phyloP scores from a whole-genome alignment of 2,888 invertebrate species.

The Neoscelio sp. region DNA sequence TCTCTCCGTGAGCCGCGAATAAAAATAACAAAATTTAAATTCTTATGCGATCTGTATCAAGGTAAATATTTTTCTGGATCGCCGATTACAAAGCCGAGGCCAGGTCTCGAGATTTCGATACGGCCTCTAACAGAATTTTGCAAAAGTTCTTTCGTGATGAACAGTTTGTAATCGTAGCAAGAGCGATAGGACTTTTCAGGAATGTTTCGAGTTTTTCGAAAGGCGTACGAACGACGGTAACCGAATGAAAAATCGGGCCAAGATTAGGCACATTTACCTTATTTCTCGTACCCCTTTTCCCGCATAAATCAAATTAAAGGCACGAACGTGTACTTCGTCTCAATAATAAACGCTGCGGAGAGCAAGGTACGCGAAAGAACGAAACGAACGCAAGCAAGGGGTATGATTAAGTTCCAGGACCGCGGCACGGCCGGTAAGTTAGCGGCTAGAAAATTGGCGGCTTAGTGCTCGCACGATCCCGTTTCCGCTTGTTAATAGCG shows the following conservation, averaged over 20 bases:
- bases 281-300: slow-evolving; percentile 22
- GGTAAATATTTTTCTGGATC: no score
- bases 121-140: no score
- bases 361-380: not conserved
- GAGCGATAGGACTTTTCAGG: no score
- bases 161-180: no score
- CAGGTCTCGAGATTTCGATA: no score
- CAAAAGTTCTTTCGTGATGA: no score
- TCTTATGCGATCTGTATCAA: no score
- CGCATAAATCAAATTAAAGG: slow-evolving; percentile 2
- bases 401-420: slow-evolving; percentile 39
- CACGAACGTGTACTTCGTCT: not conserved
- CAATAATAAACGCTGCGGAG: slow-evolving; percentile 4
- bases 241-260: not conserved
- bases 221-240: no score
- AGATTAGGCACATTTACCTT: slow-evolving; percentile 32
- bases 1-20: no score
- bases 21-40: no score
- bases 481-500: slow-evolving; percentile 54
- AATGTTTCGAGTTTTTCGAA: no score
- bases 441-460: slow-evolving; percentile 46
- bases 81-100: no score
- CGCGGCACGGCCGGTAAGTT: slow-evolving; percentile 19
- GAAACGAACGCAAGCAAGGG: slow-evolving; percentile 4
- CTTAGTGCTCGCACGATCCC: slow-evolving; percentile 49